Percentiles rank a stretch among this genome's conserved stretches.
These are phyloP conservation scores for Darevskia mixta DNA, from an alignment of 2,797 vertebrate species.

Conservation along the genomic window DNA sequence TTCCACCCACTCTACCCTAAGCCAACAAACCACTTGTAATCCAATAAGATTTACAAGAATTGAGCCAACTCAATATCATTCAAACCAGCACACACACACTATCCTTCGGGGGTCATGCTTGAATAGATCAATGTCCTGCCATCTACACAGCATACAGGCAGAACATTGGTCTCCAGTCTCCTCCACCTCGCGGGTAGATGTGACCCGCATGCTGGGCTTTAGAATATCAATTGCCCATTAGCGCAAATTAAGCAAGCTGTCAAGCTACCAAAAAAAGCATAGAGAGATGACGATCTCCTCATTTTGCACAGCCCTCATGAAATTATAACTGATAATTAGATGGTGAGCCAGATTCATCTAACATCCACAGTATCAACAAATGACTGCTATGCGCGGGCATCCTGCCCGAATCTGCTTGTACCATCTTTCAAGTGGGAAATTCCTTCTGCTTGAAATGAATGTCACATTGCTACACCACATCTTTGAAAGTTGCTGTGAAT, in stretches of 20 bases:
- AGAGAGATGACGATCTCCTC: not conserved
- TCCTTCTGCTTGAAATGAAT: slow-evolving; percentile 55
- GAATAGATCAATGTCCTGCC: not conserved
- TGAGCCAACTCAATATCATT: not conserved
- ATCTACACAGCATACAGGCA: not conserved
- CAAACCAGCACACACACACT: not conserved
- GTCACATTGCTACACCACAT: not conserved
- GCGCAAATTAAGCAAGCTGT: not conserved
- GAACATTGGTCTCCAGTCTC: not conserved
- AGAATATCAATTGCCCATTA: not conserved
- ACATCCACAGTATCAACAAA: slow-evolving; percentile 38
- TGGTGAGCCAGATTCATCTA: slow-evolving; percentile 36
- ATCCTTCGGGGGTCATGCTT: not conserved
- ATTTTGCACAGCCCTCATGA: not conserved
- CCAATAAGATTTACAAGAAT: not conserved
- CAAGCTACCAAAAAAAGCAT: not conserved
- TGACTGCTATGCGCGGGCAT: slow-evolving; percentile 17
- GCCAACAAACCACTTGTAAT: not conserved
- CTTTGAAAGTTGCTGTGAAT: not conserved
- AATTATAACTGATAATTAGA: slow-evolving; percentile 45
- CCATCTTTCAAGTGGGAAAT: slow-evolving; percentile 60
- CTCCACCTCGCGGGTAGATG: not conserved
- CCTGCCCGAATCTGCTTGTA: slow-evolving; percentile 41
- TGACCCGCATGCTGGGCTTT: not conserved
- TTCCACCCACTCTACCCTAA: not conserved